A percentile compares a stretch with the other conserved stretches of the same genome.
Conservation (phyloP, 2,797 vertebrate genomes). For the Oryzias sinensis region DNA sequence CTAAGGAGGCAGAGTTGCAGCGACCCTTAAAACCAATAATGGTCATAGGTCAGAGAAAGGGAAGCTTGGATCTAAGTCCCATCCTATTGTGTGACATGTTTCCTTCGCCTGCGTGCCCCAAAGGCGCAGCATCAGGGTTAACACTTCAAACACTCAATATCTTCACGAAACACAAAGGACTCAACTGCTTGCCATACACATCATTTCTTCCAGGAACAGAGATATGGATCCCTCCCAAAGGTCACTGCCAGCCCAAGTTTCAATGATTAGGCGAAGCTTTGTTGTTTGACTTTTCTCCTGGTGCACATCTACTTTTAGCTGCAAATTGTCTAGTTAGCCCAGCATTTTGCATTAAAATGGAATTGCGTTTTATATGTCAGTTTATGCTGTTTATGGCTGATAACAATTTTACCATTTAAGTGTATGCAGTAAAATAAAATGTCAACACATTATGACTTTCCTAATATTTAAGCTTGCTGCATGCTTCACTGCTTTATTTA, state of each 20-base stretch:
- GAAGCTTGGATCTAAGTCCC: slow-evolving; percentile 81
- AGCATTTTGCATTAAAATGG: slow-evolving; percentile 50
- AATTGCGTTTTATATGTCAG: slow-evolving; percentile 66
- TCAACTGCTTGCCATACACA: slow-evolving; percentile 79
- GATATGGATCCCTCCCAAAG: slow-evolving; percentile 83
- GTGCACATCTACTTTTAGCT: slow-evolving; percentile 67
- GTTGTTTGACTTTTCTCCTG: slow-evolving; percentile 76
- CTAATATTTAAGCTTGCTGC: slow-evolving; percentile 1
- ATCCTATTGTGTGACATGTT: slow-evolving; percentile 82
- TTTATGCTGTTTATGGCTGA: slow-evolving; percentile 27
- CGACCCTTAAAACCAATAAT: slow-evolving; percentile 76
- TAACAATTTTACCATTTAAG: slow-evolving; percentile 31
- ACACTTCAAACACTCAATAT: slow-evolving; percentile 87
- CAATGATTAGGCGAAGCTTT: slow-evolving; percentile 79
- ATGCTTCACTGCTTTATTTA: slow-evolving; percentile 13
- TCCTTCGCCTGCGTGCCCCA: slow-evolving; percentile 76
- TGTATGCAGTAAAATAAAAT: slow-evolving; percentile 44
- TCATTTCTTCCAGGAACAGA: slow-evolving; percentile 76
- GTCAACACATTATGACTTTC: slow-evolving; percentile 20
- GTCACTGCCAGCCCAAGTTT: slow-evolving; percentile 78
- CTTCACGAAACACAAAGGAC: slow-evolving; percentile 83
- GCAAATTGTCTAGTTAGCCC: slow-evolving; percentile 64
- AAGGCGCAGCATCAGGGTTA: slow-evolving; percentile 84
- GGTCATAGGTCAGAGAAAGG: slow-evolving; percentile 77
- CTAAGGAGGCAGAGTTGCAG: slow-evolving; percentile 63